A percentile compares a stretch with the other conserved stretches of the same genome.
Evolutionary conservation across 1,140 invertebrate species (phyloP).

Genomic region (Ladona fulva): DNA sequence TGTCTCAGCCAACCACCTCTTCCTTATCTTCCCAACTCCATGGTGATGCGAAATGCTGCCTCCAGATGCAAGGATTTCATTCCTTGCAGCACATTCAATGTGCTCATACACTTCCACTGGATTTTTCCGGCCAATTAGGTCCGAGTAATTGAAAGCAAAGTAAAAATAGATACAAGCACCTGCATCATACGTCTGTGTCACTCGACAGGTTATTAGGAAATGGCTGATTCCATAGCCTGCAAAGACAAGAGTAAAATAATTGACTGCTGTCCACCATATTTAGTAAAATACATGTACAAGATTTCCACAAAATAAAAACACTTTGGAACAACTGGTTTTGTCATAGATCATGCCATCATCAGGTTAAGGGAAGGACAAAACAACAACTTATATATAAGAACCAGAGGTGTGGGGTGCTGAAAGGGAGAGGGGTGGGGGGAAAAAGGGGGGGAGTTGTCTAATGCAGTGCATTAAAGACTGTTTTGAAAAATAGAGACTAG

Average conservation of each 20-base stretch:
- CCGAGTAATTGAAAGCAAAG: conserved; percentile 78
- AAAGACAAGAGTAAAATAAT: conserved; percentile 27
- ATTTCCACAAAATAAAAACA: neutral
- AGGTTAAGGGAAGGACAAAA: too few species aligned
- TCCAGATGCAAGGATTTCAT: conserved; percentile 53
- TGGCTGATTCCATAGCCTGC: conserved; percentile 46
- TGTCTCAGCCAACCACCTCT: conserved; percentile 37
- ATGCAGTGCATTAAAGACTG: too few species aligned
- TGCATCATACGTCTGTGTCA: conserved; percentile 95
- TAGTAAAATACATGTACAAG: neutral
- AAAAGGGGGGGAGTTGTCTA: too few species aligned
- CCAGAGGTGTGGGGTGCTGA: too few species aligned
- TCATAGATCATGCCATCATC: neutral
- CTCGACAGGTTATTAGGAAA: conserved; percentile 66
- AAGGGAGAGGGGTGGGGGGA: too few species aligned
- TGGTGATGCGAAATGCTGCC: conserved; percentile 57
- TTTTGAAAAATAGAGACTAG: too few species aligned
- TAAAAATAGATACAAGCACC: conserved; percentile 98
- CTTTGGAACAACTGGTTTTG: neutral
- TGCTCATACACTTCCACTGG: conserved; percentile 76
- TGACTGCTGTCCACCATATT: neutral
- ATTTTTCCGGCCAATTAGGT: conserved; percentile 42
- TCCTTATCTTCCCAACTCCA: conserved; percentile 54
- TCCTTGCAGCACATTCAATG: conserved; percentile 46
- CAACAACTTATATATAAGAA: too few species aligned